Conservation (phyloP, 2,797 vertebrate species). For the Mionectes olivaceus region DNA sequence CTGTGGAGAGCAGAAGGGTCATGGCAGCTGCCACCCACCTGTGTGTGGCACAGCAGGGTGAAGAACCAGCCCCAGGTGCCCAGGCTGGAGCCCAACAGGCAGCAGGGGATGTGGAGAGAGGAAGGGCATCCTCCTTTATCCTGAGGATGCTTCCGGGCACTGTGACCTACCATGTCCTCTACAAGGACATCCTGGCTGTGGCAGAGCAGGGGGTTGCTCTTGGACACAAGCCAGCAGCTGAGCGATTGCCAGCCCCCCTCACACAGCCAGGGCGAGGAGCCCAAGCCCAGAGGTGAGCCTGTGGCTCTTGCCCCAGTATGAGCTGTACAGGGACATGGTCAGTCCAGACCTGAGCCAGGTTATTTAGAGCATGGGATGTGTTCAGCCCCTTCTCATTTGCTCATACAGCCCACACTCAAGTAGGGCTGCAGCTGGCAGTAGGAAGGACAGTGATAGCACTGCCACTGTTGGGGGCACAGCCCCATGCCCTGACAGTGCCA, state of each 20-base stretch:
- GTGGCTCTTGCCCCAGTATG: not conserved
- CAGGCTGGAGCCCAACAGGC: not conserved
- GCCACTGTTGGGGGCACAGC: not conserved
- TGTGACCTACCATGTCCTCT: not conserved
- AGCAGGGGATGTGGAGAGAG: not conserved
- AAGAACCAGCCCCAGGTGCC: not conserved
- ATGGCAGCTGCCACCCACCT: not conserved
- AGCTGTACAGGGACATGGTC: not conserved
- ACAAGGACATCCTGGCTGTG: not conserved
- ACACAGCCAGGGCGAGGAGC: not conserved
- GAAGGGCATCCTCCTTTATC: not conserved
- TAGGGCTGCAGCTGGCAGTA: not conserved
- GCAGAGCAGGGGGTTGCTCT: not conserved
- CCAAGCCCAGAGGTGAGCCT: not conserved
- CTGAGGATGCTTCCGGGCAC: not conserved
- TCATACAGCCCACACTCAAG: accelerated
- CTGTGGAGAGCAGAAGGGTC: conserved; percentile 44
- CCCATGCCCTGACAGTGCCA: accelerated
- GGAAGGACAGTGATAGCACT: not conserved
- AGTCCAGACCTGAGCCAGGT: not conserved
- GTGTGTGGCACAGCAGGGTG: accelerated
- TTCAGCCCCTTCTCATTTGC: not conserved
- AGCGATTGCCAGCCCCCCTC: not conserved
- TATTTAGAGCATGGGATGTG: not conserved
- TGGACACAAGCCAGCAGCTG: not conserved